phyloP scores from a whole-genome alignment of 2,797 vertebrate genomes.

The Sandelia bainsii region DNA sequence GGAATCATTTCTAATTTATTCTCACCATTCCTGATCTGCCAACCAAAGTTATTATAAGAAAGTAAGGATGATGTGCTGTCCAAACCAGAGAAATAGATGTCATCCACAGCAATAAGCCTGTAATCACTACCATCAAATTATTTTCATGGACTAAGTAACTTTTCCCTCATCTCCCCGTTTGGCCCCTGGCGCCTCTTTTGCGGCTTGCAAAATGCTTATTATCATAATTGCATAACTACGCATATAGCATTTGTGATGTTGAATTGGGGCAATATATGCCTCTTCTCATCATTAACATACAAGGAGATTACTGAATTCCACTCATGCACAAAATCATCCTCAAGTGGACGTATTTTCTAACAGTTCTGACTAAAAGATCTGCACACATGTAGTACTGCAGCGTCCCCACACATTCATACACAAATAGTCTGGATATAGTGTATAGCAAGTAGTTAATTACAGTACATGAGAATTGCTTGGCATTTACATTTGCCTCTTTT shows the following conservation, averaged over 20 bases:
- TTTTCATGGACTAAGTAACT: constrained; percentile 66
- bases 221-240: constrained; percentile 69
- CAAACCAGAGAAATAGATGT: constrained; percentile 72
- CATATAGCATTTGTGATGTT: constrained; percentile 46
- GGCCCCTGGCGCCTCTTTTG: constrained; percentile 56
- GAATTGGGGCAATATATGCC: constrained; percentile 51
- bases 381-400: constrained; percentile 19
- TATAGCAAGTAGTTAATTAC: constrained; percentile 25
- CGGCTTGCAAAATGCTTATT: constrained; percentile 68
- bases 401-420: background rate
- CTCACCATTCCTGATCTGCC: constrained; percentile 72
- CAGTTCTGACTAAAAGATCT: constrained; percentile 35
- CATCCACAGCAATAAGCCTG: constrained; percentile 74
- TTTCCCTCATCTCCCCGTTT: constrained; percentile 63
- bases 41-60: constrained; percentile 71
- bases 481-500: constrained; percentile 20
- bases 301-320: constrained; percentile 48
- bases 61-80: constrained; percentile 75
- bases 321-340: constrained; percentile 33
- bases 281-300: constrained; percentile 52
- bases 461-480: background rate
- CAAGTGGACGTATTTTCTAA: constrained; percentile 37
- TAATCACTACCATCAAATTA: constrained; percentile 77
- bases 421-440: constrained; percentile 2
- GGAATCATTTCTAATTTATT: constrained; percentile 78